Evolutionary conservation across 2,797 vertebrate genomes (phyloP).

Genomic region (Acanthopagrus latus): DNA sequence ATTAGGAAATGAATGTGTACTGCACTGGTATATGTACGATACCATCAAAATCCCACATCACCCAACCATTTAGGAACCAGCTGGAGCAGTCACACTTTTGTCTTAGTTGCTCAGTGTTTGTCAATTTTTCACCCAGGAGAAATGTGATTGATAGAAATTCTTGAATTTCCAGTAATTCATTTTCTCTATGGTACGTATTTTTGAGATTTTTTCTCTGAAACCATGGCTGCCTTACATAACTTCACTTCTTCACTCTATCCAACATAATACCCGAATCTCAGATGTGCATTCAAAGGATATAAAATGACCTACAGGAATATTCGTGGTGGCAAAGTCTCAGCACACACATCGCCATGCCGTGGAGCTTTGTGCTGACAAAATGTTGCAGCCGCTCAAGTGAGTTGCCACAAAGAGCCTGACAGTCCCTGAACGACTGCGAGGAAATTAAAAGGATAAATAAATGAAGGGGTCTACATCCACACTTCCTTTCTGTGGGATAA

Average conservation of each 20-base stretch:
- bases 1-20: too few species aligned
- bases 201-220: background rate
- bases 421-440: background rate
- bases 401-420: background rate
- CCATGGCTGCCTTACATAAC: background rate
- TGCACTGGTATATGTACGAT: too few species aligned
- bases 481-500: background rate
- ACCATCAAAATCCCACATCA: too few species aligned
- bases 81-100: background rate
- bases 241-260: background rate
- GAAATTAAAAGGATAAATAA: conserved; percentile 35
- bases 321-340: background rate
- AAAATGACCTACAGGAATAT: background rate
- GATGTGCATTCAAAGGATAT: conserved; percentile 5
- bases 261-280: background rate
- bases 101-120: background rate
- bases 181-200: background rate
- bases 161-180: background rate
- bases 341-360: background rate
- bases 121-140: background rate
- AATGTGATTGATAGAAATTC: background rate
- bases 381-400: background rate
- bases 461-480: conserved; percentile 16
- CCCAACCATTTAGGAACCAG: too few species aligned
- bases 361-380: conserved; percentile 9